A percentile compares a stretch with the other conserved stretches of the same genome.
These are phyloP conservation scores for Micrasema longulum DNA, from an alignment of 1,140 invertebrate species.

Conservation along the genomic window DNA sequence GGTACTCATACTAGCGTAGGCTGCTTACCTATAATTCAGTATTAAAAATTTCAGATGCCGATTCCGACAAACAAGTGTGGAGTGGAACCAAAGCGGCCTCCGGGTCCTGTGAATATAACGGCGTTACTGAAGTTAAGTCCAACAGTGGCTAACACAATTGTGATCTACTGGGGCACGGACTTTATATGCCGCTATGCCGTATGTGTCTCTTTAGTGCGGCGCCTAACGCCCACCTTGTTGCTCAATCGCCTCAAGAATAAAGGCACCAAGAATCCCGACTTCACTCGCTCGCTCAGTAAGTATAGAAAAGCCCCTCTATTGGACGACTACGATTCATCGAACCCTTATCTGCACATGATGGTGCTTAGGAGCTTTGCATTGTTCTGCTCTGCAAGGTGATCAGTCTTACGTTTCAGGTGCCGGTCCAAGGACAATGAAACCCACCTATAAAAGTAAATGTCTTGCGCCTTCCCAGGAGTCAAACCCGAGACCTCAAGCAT, in stretches of 20 bases:
- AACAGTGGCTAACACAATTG: conserved; percentile 80
- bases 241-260: conserved; percentile 81
- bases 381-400: not conserved
- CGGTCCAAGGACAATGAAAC: no score
- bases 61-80: conserved; percentile 95
- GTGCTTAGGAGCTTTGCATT: no score
- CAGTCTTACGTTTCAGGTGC: no score
- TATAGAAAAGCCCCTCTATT: conserved; percentile 54
- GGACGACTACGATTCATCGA: no score
- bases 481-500: no score
- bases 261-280: conserved; percentile 84
- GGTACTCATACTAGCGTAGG: no score
- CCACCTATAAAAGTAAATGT: no score
- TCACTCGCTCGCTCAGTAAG: conserved; percentile 86
- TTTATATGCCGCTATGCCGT: conserved; percentile 82
- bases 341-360: no score
- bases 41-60: conserved; percentile 84
- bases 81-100: conserved; percentile 91
- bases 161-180: conserved; percentile 85
- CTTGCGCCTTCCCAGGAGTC: no score
- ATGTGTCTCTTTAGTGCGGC: conserved; percentile 83
- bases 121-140: conserved; percentile 85
- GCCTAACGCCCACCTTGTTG: conserved; percentile 81
- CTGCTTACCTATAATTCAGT: no score
- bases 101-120: conserved; percentile 92